These are phyloP conservation scores for Drosophila longiperda DNA, from an alignment of 2,888 invertebrate genomes.

Conservation along the genomic window DNA sequence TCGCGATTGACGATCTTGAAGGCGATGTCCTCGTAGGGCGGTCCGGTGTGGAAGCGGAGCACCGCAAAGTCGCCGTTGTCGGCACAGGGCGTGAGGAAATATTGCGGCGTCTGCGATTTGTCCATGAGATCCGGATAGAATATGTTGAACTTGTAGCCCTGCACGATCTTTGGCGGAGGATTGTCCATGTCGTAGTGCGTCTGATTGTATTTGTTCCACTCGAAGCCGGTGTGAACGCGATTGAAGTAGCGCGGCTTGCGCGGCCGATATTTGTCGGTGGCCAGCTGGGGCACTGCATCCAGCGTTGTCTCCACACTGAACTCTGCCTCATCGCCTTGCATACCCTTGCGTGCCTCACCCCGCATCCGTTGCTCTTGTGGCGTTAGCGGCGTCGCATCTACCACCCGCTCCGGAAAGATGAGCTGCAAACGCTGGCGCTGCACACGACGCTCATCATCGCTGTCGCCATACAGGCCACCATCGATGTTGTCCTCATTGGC, in stretches of 20 bases:
- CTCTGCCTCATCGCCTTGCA: slow-evolving; percentile 94
- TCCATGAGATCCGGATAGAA: slow-evolving; percentile 99
- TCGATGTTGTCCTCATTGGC: slow-evolving; percentile 61
- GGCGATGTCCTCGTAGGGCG: slow-evolving; percentile 99
- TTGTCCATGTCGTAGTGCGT: slow-evolving; percentile 99
- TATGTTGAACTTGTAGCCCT: slow-evolving; percentile 99
- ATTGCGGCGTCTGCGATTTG: slow-evolving; percentile 95
- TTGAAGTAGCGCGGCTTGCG: slow-evolving; percentile 99
- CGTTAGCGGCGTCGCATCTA: slow-evolving; percentile 31
- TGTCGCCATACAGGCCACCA: slow-evolving; percentile 58
- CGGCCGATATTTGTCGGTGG: slow-evolving; percentile 99
- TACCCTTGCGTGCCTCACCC: slow-evolving; percentile 92
- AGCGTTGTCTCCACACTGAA: slow-evolving; percentile 96
- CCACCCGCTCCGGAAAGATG: slow-evolving; percentile 78
- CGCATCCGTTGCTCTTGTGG: slow-evolving; percentile 88
- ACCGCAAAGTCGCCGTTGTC: slow-evolving; percentile 98
- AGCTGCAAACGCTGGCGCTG: slow-evolving; percentile 54
- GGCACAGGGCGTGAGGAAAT: slow-evolving; percentile 94
- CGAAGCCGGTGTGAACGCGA: slow-evolving; percentile 97
- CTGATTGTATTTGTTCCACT: slow-evolving; percentile 99
- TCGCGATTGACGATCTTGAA: slow-evolving; percentile 99
- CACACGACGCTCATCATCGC: slow-evolving; percentile 63
- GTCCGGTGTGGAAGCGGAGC: slow-evolving; percentile 98
- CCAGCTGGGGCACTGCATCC: slow-evolving; percentile 91
- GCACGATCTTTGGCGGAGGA: slow-evolving; percentile 99